phyloP scores from a whole-genome alignment of 2,113 vertebrate species.

The Amphiprion ocellaris region DNA sequence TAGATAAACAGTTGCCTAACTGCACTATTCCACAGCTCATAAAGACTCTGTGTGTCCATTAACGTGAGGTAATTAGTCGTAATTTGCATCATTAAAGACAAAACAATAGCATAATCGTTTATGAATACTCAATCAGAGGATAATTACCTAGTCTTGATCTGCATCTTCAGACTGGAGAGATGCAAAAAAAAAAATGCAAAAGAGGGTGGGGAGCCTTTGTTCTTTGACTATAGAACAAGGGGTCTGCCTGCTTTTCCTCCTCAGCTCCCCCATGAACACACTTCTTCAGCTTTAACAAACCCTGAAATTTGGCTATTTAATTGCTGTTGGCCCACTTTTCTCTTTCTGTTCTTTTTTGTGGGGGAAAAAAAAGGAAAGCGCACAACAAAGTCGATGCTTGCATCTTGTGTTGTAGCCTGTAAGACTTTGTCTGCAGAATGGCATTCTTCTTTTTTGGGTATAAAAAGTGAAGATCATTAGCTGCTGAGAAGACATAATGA shows the following conservation, averaged over 20 bases:
- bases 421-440: constrained; percentile 38
- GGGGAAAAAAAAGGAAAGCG: constrained; percentile 23
- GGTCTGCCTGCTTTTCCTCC: constrained; percentile 1
- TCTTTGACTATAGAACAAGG: constrained; percentile 42
- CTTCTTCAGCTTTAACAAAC: constrained; percentile 52
- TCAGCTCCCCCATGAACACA: constrained; percentile 10
- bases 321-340: constrained; percentile 58
- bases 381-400: constrained; percentile 51
- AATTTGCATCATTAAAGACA: constrained; percentile 81
- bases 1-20: constrained; percentile 75
- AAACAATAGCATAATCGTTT: constrained; percentile 80
- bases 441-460: constrained; percentile 39
- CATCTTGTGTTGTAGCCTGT: constrained; percentile 33
- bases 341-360: neutral
- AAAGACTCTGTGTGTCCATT: constrained; percentile 71
- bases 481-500: constrained; percentile 53
- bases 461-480: constrained; percentile 59
- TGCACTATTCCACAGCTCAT: constrained; percentile 70
- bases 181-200: constrained; percentile 39
- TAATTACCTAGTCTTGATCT: constrained; percentile 71
- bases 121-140: constrained; percentile 80
- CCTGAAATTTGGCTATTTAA: constrained; percentile 59
- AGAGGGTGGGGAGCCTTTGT: constrained; percentile 50
- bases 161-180: constrained; percentile 68
- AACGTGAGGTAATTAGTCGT: constrained; percentile 75